A percentile compares a stretch with the other conserved stretches of the same genome.
These are phyloP conservation scores for Mizuhopecten yessoensis DNA, from an alignment of 1,140 invertebrate species.

Conservation along the genomic window DNA sequence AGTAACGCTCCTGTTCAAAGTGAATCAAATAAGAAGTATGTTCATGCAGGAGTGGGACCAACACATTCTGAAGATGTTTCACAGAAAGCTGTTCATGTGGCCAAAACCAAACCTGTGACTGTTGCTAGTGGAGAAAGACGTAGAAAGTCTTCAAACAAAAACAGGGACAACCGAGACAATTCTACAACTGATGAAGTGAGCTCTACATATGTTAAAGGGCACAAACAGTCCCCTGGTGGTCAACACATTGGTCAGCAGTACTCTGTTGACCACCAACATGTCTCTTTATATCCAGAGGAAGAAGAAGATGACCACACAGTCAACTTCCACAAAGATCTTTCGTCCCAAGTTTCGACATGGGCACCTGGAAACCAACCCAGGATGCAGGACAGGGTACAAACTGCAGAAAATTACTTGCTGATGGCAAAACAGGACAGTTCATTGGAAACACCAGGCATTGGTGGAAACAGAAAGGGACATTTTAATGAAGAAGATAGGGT, in stretches of 20 bases:
- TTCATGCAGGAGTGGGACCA: constrained; percentile 15
- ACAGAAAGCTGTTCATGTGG: too few relatives aligned
- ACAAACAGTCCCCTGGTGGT: not conserved
- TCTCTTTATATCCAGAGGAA: not conserved
- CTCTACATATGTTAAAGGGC: not conserved
- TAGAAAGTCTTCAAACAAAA: not conserved
- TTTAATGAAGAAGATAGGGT: too few relatives aligned
- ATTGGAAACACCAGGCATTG: too few relatives aligned
- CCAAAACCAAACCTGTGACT: too few relatives aligned
- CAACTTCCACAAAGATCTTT: too few relatives aligned
- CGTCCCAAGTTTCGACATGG: too few relatives aligned
- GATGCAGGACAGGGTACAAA: too few relatives aligned
- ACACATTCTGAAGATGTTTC: not conserved
- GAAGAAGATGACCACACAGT: not conserved
- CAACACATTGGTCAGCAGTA: constrained; percentile 5
- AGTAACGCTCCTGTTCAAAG: not conserved
- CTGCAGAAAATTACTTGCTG: too few relatives aligned
- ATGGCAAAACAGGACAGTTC: too few relatives aligned
- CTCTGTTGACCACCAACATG: not conserved
- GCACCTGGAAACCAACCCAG: too few relatives aligned
- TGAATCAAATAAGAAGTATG: not conserved
- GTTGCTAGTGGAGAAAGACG: too few relatives aligned
- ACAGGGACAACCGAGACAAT: not conserved
- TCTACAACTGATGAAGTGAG: not conserved
- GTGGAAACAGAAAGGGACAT: too few relatives aligned